A percentile compares a stretch with the other conserved stretches of the same genome.
Conservation (phyloP, 2,113 vertebrate genomes). For the Petromus typicus region DNA sequence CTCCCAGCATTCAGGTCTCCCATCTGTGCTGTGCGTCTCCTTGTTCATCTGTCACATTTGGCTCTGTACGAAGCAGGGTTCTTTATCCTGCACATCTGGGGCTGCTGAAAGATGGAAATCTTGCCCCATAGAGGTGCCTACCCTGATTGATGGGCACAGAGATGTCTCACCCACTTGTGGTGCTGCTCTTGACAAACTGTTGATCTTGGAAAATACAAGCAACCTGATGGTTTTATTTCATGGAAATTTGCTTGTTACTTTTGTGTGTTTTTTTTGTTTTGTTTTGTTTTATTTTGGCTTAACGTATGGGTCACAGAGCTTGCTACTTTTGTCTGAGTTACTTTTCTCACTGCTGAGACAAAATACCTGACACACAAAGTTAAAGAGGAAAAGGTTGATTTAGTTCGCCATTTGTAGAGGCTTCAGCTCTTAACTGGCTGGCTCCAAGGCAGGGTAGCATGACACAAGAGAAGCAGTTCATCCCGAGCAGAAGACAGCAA, state of each 20-base stretch:
- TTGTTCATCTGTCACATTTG: slow-evolving; percentile 30
- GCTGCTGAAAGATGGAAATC: background rate
- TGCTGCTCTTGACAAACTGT: background rate
- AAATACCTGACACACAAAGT: no score
- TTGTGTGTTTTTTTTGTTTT: background rate
- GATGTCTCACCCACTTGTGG: background rate
- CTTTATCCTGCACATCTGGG: background rate
- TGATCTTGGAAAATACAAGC: background rate
- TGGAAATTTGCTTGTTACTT: background rate
- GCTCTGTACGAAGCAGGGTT: background rate
- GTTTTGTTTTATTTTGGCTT: no score
- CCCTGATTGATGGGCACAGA: background rate
- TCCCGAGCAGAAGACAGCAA: no score
- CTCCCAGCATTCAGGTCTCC: background rate
- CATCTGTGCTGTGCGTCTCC: background rate
- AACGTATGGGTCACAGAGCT: background rate
- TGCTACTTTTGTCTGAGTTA: background rate
- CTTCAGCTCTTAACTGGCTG: no score
- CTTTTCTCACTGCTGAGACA: no score
- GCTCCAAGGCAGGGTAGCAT: no score
- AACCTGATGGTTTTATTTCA: background rate
- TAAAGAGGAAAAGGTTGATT: no score
- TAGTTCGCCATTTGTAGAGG: no score
- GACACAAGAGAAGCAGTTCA: no score
- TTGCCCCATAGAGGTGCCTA: background rate